Conservation (phyloP, 2,113 vertebrate genomes). For the Astur gentilis region DNA sequence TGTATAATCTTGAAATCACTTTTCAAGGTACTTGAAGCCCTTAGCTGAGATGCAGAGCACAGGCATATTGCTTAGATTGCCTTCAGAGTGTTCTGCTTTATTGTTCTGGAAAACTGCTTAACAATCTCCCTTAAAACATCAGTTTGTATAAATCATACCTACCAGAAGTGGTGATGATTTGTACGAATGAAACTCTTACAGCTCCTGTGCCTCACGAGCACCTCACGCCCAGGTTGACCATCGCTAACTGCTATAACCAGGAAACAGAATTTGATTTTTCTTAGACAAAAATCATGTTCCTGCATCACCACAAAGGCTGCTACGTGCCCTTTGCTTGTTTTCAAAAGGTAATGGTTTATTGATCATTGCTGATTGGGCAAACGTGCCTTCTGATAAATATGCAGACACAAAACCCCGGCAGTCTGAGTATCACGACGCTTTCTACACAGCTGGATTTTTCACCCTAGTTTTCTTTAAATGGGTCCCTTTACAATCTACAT, state of each 20-base stretch:
- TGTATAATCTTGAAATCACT: background rate
- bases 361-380: background rate
- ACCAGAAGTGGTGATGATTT: background rate
- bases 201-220: background rate
- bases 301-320: background rate
- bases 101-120: background rate
- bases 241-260: background rate
- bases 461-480: background rate
- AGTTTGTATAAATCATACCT: background rate
- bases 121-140: background rate
- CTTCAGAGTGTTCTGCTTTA: background rate
- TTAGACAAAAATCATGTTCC: background rate
- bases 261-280: background rate
- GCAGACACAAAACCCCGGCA: background rate
- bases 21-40: background rate
- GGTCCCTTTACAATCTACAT: background rate
- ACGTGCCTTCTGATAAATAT: background rate
- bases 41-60: background rate
- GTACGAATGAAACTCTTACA: background rate
- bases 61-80: background rate
- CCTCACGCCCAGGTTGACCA: background rate
- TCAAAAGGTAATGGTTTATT: background rate
- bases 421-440: background rate
- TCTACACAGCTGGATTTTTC: background rate
- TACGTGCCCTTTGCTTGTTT: fast-evolving